Percentiles rank a stretch among this genome's conserved stretches.
phyloP scores from a whole-genome alignment of 2,797 vertebrate genomes.

The Chromis chromis region DNA sequence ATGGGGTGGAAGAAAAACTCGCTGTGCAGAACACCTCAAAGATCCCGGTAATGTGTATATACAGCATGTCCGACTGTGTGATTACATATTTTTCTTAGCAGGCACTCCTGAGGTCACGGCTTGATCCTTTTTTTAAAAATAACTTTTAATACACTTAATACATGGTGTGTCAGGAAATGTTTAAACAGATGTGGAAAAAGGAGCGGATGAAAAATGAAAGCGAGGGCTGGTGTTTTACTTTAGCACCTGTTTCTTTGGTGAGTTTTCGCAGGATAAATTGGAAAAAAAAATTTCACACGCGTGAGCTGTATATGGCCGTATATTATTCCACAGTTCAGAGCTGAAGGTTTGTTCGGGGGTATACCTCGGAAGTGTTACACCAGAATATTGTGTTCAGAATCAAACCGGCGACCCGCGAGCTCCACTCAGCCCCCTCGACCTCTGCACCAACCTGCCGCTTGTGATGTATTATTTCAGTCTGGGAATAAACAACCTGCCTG shows the following conservation, averaged over 20 bases:
- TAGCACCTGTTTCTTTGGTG: constrained; percentile 41
- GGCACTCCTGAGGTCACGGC: constrained; percentile 9
- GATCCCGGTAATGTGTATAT: constrained; percentile 33
- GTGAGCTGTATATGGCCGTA: constrained; percentile 6
- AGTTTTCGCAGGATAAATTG: constrained; percentile 31
- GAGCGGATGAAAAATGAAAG: constrained; percentile 23
- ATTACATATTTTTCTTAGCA: constrained; percentile 33
- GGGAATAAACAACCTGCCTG: constrained; percentile 60
- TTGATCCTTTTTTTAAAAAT: constrained; percentile 4
- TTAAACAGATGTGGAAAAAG: constrained; percentile 36
- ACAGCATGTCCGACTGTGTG: constrained; percentile 9
- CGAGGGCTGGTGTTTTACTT: constrained; percentile 13
- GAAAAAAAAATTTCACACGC: too few relatives aligned
- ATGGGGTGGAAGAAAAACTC: constrained; percentile 54
- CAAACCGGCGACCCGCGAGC: constrained; percentile 41
- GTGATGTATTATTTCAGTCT: constrained; percentile 70
- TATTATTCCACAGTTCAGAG: constrained; percentile 43
- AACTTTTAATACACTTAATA: constrained; percentile 1
- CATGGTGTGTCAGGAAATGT: constrained; percentile 22
- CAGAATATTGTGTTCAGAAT: constrained; percentile 40
- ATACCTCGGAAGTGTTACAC: neutral
- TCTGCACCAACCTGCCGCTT: constrained; percentile 41
- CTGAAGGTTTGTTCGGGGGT: constrained; percentile 2
- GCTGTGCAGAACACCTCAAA: constrained; percentile 44
- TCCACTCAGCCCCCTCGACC: constrained; percentile 33